These are phyloP conservation scores for Myiozetetes cayanensis DNA, from an alignment of 2,113 vertebrate species.

Conservation along the genomic window DNA sequence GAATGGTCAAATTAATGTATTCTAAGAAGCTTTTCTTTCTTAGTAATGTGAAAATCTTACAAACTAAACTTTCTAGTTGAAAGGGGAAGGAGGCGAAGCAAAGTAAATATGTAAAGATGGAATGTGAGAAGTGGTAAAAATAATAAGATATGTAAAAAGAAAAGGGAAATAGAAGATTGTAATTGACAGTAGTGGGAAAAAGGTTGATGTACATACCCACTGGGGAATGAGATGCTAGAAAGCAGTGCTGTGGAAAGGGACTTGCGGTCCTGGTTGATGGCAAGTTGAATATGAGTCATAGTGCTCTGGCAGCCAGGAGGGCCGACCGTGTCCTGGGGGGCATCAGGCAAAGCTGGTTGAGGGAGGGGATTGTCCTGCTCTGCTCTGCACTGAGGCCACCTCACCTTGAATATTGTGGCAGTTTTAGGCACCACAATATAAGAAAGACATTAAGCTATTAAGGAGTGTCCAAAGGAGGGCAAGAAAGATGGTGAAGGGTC, in stretches of 20 bases:
- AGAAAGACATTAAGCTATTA: neutral
- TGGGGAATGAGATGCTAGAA: neutral
- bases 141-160: neutral
- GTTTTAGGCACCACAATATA: neutral
- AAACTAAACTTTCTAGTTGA: neutral
- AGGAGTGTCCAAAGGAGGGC: neutral
- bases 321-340: neutral
- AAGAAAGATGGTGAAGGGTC: neutral
- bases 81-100: neutral
- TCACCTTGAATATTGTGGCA: neutral
- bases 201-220: too few species aligned
- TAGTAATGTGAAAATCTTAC: neutral
- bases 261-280: neutral
- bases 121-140: neutral
- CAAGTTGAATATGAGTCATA: neutral
- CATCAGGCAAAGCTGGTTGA: neutral
- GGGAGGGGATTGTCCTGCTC: neutral
- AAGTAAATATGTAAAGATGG: neutral
- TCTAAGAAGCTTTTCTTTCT: neutral
- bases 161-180: neutral
- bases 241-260: rapidly evolving
- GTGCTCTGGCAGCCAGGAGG: neutral
- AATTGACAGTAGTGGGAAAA: neutral
- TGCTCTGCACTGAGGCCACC: neutral
- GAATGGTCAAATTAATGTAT: neutral